Evolutionary conservation across 2,888 invertebrate species (phyloP), one percentile per base, ranked within the genome.

Genomic region (Meghimatium bilineatum): DNA sequence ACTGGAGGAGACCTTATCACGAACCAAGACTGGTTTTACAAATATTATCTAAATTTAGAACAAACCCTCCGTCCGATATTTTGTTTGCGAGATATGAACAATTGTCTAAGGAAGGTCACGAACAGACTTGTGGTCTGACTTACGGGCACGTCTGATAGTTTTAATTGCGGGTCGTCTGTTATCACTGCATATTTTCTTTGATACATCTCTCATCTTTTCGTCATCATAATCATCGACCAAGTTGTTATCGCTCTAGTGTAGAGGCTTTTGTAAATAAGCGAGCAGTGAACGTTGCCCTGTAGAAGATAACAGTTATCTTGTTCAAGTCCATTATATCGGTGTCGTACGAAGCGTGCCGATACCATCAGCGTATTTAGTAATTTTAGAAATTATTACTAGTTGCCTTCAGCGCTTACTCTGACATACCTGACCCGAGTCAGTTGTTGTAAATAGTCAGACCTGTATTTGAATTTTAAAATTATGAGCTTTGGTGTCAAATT

Each of bases 321-420:
- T 20, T 26, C 20, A 36, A 38, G 17, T 36, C 36, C 6, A 69
- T 12, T 69, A 69, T 69, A 26, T 38, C 23, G 29, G 20, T 20
- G 69, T 69, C 29, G 69, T 38, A 34, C 36, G 69, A 36, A 69
- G 69, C 69, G 69, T 69, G 69, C 69, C 69, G 69, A 69, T 12
- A 69, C 3, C 34, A 36, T 5, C 26, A 0, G 36, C 26, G 38
- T 36, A 69, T 69, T 36, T 36, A 6, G 36, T 36, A 36, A 69
- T 36, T 14, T 69, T 63, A 63, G 60, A 63, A 63, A n/a, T 63
- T 2, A 63, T 12, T 63, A 5, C n/a, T 6, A n/a, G 44, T 44
- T n/a, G 3, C n/a, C 60, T 63, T 26, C 5, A 17, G 60, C 23
- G 60, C n/a, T 63, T 26, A 26, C 6, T 3, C 5, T 3, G 6